Base-by-base conservation (phyloP, 2,888 invertebrate species). In the Stenichneumon culpator region DNA sequence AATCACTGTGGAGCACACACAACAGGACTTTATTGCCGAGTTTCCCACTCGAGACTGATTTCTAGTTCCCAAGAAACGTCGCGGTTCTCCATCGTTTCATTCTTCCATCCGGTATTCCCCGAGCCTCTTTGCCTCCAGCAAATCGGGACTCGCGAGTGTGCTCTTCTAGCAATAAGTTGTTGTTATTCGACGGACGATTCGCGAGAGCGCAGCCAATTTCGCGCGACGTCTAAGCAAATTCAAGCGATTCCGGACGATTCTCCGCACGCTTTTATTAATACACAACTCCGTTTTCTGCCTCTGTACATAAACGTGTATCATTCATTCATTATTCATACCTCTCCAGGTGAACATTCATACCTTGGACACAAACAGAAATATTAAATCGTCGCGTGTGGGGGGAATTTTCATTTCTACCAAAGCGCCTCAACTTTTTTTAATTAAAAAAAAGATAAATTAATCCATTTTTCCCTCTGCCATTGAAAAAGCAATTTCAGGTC, bases 1-100 rank as follows among this genome's bases (percentile, higher is more conserved):
- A 63, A 75, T 32, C 50, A 44, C 74, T 19, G 47, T 32, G 19
- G 19, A n/a, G 25, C 25, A n/a, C 22, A n/a, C 22, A 19, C 60
- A 16, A 28, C 50, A 19, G 32, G 14, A 22, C 74, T 63, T 75
- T 75, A 65, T 65, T 50, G 22, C 44, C 47, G n/a, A 44, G 22
- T 44, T 75, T 32, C 16, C 65, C 65, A 63, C 74, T 50, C 16
- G 65, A 50, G 65, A 50, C 47, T 75, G 63, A 75, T 65, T 75
- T 75, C 36, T n/a, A 36, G 60, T 65, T 75, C 2, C 36, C n/a
- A 5, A 47, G 25, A 39, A 75, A 65, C 63, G 32, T 63, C 47
- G 44, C 50, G 28, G 3, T 60, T 60, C 16, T 14, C 14, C 3
- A 57, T 54, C 9, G 54, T 54, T 54, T 11, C 57, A 14, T n/a